Conservation (phyloP, 2,797 vertebrate genomes). For the Anguilla marmorata region DNA sequence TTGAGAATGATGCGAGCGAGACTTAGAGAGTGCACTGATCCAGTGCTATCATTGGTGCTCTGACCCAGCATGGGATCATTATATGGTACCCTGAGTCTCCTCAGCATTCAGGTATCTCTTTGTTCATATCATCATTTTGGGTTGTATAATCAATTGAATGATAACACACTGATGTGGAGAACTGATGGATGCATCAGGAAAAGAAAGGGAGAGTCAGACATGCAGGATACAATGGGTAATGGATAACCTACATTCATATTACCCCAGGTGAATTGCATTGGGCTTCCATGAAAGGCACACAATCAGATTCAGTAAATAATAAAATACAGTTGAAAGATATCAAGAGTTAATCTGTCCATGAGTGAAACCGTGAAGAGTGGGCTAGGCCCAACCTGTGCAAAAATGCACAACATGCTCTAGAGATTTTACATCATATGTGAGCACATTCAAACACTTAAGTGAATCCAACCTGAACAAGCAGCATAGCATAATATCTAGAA, state of each 20-base stretch:
- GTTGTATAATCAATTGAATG: neutral
- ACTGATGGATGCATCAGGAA: neutral
- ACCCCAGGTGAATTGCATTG: neutral
- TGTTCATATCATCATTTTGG: neutral
- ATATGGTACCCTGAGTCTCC: neutral
- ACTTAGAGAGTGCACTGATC: neutral
- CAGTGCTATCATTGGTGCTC: neutral
- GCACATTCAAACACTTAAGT: neutral
- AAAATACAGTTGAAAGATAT: neutral
- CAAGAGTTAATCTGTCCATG: neutral
- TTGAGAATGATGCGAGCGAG: neutral
- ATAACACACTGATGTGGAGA: neutral
- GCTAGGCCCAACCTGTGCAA: neutral
- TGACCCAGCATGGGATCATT: slow-evolving; percentile 11
- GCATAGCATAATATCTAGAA: neutral
- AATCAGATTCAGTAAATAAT: neutral
- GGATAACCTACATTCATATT: neutral
- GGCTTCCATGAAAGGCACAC: neutral
- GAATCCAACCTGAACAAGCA: neutral
- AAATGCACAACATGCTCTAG: neutral
- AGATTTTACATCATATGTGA: neutral
- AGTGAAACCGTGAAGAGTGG: neutral
- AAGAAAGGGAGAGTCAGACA: neutral
- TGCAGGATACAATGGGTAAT: slow-evolving; percentile 5
- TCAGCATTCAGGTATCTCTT: neutral